phyloP scores from a whole-genome alignment of 92 coral and sea anemone species.

The Actinernus sp. region DNA sequence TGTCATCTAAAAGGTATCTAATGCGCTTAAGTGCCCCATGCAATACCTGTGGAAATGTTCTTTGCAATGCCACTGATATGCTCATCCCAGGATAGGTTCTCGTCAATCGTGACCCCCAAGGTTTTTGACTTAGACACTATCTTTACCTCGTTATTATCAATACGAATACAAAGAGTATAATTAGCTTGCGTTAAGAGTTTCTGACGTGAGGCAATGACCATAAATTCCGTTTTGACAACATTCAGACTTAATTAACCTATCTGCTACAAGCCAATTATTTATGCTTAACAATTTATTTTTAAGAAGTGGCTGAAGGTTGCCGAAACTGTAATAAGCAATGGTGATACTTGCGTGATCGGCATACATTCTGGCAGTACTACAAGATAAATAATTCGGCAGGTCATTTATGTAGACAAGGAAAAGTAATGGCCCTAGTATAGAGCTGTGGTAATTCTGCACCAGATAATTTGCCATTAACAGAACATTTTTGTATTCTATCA shows the following conservation, averaged over 20 bases:
- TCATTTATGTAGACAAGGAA: slow-evolving; percentile 46
- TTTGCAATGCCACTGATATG: slow-evolving; percentile 50
- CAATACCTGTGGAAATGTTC: slow-evolving; percentile 45
- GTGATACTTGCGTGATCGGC: slow-evolving; percentile 40
- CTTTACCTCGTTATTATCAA: neutral
- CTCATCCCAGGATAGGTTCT: slow-evolving; percentile 16
- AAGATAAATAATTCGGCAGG: slow-evolving; percentile 26
- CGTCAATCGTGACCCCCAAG: neutral
- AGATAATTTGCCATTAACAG: slow-evolving; percentile 29
- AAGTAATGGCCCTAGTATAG: slow-evolving; percentile 44
- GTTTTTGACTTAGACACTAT: neutral
- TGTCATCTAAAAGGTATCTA: slow-evolving; percentile 37
- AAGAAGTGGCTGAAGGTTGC: neutral
- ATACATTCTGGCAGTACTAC: slow-evolving; percentile 21
- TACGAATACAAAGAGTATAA: neutral
- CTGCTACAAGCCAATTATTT: slow-evolving; percentile 42
- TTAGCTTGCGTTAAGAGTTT: slow-evolving; percentile 9
- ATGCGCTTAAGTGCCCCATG: too few species aligned
- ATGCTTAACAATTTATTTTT: slow-evolving; percentile 22
- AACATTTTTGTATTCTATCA: slow-evolving; percentile 36
- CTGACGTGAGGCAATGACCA: slow-evolving; percentile 50
- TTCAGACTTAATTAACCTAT: slow-evolving; percentile 47
- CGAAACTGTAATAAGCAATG: neutral
- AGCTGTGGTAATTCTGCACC: too few species aligned
- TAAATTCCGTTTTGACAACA: slow-evolving; percentile 49